A percentile compares a stretch with the other conserved stretches of the same genome.
Evolutionary conservation across 2,797 vertebrate species (phyloP).

Genomic region (Mormyrops boulengeri): DNA sequence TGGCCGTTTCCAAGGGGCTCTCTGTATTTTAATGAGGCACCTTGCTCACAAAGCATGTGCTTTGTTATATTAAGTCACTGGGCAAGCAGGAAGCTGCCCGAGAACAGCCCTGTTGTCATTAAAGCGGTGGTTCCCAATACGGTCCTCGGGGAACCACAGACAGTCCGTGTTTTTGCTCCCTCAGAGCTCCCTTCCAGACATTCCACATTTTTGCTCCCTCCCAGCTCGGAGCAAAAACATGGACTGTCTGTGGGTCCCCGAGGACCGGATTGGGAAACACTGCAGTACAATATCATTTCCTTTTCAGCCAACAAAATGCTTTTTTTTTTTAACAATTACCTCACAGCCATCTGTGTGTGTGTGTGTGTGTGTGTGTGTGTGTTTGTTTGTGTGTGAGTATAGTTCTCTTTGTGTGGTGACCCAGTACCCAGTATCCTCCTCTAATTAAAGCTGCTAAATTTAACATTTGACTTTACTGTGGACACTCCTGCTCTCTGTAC

Average conservation of each 20-base stretch:
- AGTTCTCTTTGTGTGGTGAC: not conserved
- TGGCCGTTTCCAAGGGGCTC: not conserved
- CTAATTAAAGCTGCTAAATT: not conserved
- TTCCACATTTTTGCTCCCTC: not conserved
- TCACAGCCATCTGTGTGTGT: not conserved
- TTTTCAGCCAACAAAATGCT: not conserved
- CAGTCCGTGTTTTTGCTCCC: not conserved
- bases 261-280: not conserved
- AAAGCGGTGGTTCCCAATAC: not conserved
- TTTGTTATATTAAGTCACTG: not conserved
- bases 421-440: not conserved
- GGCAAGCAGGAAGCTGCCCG: not conserved
- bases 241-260: not conserved
- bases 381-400: not conserved
- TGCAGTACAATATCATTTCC: not conserved
- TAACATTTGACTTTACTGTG: not conserved
- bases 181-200: not conserved
- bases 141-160: not conserved
- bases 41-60: not conserved
- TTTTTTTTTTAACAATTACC: not conserved
- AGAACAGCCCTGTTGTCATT: not conserved
- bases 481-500: not conserved
- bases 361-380: not conserved
- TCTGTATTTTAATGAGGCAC: not conserved
- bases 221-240: not conserved